Conservation (phyloP, 2,113 vertebrate species). For the Ctenomys sociabilis region DNA sequence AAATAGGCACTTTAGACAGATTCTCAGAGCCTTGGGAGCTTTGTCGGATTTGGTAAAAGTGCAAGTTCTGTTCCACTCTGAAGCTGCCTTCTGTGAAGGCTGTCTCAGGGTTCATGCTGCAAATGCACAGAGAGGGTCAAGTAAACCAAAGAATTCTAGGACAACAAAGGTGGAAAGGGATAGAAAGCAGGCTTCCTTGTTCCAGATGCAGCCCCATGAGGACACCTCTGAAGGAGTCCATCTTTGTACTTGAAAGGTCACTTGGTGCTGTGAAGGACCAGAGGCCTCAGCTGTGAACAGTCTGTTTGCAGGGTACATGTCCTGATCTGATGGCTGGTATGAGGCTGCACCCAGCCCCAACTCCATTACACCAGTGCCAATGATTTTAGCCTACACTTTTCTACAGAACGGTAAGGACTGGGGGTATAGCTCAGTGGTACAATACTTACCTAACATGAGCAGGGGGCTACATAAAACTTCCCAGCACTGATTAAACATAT, state of each 20-base stretch:
- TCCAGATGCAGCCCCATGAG: background rate
- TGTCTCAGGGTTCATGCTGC: conserved; percentile 50
- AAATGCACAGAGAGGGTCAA: background rate
- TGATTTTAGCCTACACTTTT: background rate
- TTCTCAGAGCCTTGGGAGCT: conserved; percentile 65
- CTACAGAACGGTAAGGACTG: background rate
- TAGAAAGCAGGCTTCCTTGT: background rate
- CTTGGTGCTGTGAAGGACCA: background rate
- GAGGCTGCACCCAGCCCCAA: background rate
- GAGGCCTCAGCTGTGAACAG: background rate
- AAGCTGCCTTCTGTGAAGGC: background rate
- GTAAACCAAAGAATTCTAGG: background rate
- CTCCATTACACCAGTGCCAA: background rate
- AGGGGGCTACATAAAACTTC: background rate
- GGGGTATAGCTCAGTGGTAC: background rate
- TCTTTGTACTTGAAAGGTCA: background rate
- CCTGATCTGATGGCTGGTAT: background rate
- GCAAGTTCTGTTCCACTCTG: conserved; percentile 13
- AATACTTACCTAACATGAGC: background rate
- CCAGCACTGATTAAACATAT: background rate
- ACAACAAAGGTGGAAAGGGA: background rate
- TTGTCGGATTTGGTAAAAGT: conserved; percentile 46
- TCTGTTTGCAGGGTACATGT: background rate
- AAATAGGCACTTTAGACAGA: conserved; percentile 58
- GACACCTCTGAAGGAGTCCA: background rate